These are phyloP conservation scores for Sinocyclocheilus rhinocerous DNA, from an alignment of 2,113 vertebrate species.

Conservation along the genomic window DNA sequence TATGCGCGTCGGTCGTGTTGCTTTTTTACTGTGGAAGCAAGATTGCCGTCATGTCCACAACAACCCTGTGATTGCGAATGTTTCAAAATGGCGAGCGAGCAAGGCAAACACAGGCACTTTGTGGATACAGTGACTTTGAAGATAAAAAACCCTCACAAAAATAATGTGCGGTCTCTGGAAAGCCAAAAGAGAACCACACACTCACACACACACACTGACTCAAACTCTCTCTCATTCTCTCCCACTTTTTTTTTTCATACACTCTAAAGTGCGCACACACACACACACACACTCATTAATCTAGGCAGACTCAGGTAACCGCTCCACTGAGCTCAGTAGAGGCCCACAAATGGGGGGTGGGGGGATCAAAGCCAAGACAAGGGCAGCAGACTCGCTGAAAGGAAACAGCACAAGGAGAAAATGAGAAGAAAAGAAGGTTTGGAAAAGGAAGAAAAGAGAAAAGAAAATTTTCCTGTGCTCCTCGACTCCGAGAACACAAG, in stretches of 20 bases:
- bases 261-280: constrained; percentile 54
- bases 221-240: constrained; percentile 15
- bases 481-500: constrained; percentile 64
- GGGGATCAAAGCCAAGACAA: constrained; percentile 72
- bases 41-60: too few relatives aligned
- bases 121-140: too few relatives aligned
- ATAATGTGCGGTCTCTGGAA: too few relatives aligned
- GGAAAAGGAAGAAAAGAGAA: constrained; percentile 72
- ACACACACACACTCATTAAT: constrained; percentile 76
- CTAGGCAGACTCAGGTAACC: constrained; percentile 79
- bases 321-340: constrained; percentile 77
- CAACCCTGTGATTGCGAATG: too few relatives aligned
- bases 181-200: too few relatives aligned
- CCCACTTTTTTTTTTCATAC: constrained; percentile 23
- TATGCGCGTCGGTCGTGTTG: too few relatives aligned
- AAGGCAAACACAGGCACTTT: too few relatives aligned
- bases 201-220: too few relatives aligned
- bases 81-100: too few relatives aligned
- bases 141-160: too few relatives aligned
- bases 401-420: constrained; percentile 74
- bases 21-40: too few relatives aligned
- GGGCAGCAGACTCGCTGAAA: constrained; percentile 72
- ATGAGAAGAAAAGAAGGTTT: constrained; percentile 73
- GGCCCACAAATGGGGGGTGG: constrained; percentile 65
- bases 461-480: constrained; percentile 72